Evolutionary conservation across 2,113 vertebrate genomes (phyloP), one percentile per base, ranked within the genome.

Genomic region (Cariama cristata): DNA sequence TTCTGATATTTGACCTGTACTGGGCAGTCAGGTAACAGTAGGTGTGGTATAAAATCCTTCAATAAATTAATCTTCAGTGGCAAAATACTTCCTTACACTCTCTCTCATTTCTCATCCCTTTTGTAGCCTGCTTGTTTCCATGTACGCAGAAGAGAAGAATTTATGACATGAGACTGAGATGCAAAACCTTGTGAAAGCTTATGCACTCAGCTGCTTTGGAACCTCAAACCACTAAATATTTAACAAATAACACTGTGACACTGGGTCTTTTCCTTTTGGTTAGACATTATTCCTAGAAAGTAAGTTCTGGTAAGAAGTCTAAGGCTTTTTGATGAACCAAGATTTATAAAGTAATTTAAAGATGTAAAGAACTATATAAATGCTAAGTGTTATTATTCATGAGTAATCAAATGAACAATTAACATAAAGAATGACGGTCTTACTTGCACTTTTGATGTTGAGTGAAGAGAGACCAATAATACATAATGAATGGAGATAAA

Each of bases 361-460:
- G 45, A 82, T 85, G 20, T 59, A 87, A 91, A 93, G 84, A 79
- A 38, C 58, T 73, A 14, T 83, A 79, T 73, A 83, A 89, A 93
- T 94, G 53, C 26, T 40, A 88, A 94, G 42, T 58, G 63, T 91
- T 90, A 89, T 75, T 97, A 93, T 94, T 96, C 66, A 79, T 83
- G 89, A 92, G 73, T 81, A 92, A 95, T 95, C 92, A 93, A 23
- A 17, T 1, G 0, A 93, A 89, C 62, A 90, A 90, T 82, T 90
- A 91, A 22, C 80, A 86, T 73, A 87, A 87, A 75, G 74, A 85
- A 79, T 71, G 26, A 23, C 81, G 94, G 85, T 86, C 81, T 85
- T 72, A 68, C 53, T 97, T 90, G 53, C 55, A 83, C 80, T 94
- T 96, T 86, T 97, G 93, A 96, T 97, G 89, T 94, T 94, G 94